Evolutionary conservation across 2,113 vertebrate species (phyloP).

Genomic region (Daphoenositta chrysoptera): DNA sequence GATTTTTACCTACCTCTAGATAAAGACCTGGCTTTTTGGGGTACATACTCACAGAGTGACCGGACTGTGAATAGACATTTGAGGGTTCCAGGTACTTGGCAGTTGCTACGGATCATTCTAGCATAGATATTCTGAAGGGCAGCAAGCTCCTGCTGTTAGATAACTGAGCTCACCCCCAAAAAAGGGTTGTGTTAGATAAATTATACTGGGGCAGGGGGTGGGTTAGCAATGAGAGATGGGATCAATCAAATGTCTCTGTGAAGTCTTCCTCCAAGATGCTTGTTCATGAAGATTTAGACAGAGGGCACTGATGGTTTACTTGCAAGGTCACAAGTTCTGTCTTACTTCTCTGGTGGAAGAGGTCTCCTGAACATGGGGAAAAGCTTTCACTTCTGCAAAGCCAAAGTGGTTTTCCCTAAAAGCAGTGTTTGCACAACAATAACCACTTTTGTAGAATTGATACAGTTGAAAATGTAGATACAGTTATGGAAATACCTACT

Average conservation of each 20-base stretch:
- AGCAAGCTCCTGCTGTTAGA: neutral
- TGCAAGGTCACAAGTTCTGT: neutral
- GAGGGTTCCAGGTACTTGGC: neutral
- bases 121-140: neutral
- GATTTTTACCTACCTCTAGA: neutral
- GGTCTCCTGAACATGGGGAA: neutral
- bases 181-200: neutral
- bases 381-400: neutral
- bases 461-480: neutral
- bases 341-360: neutral
- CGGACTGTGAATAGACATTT: neutral
- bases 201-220: accelerated
- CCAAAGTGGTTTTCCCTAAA: neutral
- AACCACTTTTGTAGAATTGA: neutral
- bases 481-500: neutral
- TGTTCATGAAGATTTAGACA: neutral
- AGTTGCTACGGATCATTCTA: neutral
- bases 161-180: neutral
- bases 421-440: neutral
- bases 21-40: neutral
- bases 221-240: neutral
- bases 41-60: accelerated
- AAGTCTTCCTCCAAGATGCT: neutral
- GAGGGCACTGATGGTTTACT: neutral
- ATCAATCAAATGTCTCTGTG: neutral